Conservation (phyloP, 2,113 vertebrate genomes). For the Myiozetetes cayanensis region DNA sequence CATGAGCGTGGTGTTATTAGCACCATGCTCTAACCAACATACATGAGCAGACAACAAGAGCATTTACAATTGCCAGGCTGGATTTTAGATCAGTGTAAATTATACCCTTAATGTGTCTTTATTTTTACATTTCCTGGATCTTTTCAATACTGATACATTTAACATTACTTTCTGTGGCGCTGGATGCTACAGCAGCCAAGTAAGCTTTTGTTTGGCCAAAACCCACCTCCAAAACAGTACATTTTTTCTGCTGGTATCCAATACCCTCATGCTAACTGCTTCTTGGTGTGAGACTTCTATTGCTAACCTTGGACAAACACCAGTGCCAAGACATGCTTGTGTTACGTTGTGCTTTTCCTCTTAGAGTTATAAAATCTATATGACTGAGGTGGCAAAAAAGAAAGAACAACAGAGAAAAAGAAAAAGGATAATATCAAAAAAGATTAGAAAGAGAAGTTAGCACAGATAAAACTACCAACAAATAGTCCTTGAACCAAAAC, state of each 20-base stretch:
- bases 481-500: background rate
- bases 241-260: background rate
- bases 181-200: background rate
- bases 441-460: background rate
- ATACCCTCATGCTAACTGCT: background rate
- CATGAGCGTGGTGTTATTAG: rapidly evolving
- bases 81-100: background rate
- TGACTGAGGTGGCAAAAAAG: background rate
- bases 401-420: background rate
- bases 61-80: background rate
- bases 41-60: background rate
- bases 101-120: background rate
- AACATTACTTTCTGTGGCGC: background rate
- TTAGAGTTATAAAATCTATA: background rate
- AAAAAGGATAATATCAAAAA: background rate
- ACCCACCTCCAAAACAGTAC: background rate
- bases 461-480: background rate
- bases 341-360: background rate
- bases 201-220: background rate
- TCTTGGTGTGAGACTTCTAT: background rate
- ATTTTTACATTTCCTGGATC: background rate
- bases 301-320: background rate
- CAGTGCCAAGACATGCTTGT: background rate
- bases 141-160: background rate
- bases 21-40: background rate